Base-by-base conservation (phyloP, 23 tunicate species). In the Oikopleura dioica region DNA sequence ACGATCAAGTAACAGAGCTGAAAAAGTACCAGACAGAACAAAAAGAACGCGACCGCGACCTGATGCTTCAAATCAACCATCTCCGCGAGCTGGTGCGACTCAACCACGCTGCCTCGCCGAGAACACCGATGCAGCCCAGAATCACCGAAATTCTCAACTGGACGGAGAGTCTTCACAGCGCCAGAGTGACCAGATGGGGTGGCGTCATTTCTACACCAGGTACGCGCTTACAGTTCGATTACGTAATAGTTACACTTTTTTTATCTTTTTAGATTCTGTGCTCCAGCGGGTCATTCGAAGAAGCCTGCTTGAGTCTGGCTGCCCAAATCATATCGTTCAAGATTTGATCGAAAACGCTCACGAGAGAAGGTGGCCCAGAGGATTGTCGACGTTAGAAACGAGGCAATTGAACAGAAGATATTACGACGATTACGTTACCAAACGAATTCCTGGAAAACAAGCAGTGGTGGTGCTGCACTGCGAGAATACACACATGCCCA, bases 331-430 rank as follows among this genome's bases (percentile, higher is more conserved):
- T n/a, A 80, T 80, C 29, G 82, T 76, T 35, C 50, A 80, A 12
- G 82, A 80, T 75, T 30, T 80, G 21, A 80, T 80, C 79, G 82
- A 80, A 76, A 80, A 80, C 36, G 82, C 82, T 21, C 82, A 80
- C 58, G 82, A 80, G 68, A 59, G 82, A 32, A 50, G 75, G n/a
- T 80, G 82, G 82, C 82, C 82, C 23, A 24, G 35, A 28, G 82
- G 82, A 5, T 38, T 80, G 69, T 30, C 79, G 21, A 80, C 82
- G 34, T 36, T 80, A 9, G 82, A 80, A 76, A 80, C 82, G 36
- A 35, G 82, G 34, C 82, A 80, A 76, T 12, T 76, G 12, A 37
- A 80, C 80, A 36, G 82, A 4, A 37, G 69, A 0, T 78, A 38
- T 32, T 80, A 80, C 32, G 79, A 80, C 35, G 82, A 80, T 51